Evolutionary conservation across 2,888 invertebrate species (phyloP), one percentile per base, ranked within the genome.

Genomic region (Drosophila niveifrons): DNA sequence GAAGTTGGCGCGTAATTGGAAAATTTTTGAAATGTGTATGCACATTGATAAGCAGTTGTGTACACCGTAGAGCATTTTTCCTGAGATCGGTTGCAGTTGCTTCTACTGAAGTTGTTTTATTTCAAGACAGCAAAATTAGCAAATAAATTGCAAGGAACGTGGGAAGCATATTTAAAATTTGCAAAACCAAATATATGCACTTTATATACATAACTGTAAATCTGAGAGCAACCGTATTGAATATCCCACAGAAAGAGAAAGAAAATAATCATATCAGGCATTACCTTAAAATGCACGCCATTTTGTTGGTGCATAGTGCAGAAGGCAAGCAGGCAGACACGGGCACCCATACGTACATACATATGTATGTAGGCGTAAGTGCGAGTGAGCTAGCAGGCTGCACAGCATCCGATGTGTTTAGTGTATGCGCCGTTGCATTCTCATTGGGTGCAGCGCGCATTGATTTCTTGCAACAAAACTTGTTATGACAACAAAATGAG

Each of bases 111-210:
- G 1, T 43, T 61, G n/a, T 53, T 75, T 75, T 59, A 18, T 57
- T 78, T 68, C 75, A 68, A 44, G 48, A 18, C 68, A 44, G 59
- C 56, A 36, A 53, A 56, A 46, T 50, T 64, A 57, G 39, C 59
- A 64, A 78, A 75, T 75, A 79, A 78, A 75, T 75, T 64, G 2
- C 39, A 50, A 31, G 17, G 36, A 56, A 68, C 75, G 75, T 56
- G 75, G 43, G 17, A 17, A 44, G 52, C 63, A 61, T 68, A 18
- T 58, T 18, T 51, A 73, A 31, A 31, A 23, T 46, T 46, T 73
- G 47, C 74, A 62, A 47, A 47, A 62, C 51, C 44, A 51, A 58
- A 66, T 1, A 44, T 66, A 73, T 51, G n/a, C 29, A 55, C 17
- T 66, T 62, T 15, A 28, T 34, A 62, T 15, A 28, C 28, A 62